Conservation (phyloP, 2,797 vertebrate genomes). For the Bovichtus variegatus region DNA sequence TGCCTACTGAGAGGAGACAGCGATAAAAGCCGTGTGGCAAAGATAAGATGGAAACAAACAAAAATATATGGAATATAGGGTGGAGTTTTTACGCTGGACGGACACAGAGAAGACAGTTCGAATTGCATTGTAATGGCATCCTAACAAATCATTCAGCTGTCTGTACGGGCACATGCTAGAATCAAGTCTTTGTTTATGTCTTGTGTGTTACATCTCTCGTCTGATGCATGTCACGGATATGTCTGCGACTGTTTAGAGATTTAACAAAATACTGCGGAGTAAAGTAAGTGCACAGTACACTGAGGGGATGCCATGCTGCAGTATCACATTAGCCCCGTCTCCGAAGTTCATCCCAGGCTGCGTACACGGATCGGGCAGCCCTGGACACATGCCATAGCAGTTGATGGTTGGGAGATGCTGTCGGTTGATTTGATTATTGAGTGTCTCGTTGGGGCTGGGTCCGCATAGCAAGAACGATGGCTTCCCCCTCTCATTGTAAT, state of each 20-base stretch:
- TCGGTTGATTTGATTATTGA: conserved; percentile 81
- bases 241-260: conserved; percentile 52
- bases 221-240: conserved; percentile 43
- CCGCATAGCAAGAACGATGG: conserved; percentile 41
- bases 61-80: conserved; percentile 37
- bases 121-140: conserved; percentile 44
- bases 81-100: conserved; percentile 27
- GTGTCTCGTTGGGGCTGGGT: conserved; percentile 64
- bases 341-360: conserved; percentile 53
- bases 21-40: conserved; percentile 55
- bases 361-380: conserved; percentile 31
- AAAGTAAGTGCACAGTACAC: conserved; percentile 29
- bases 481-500: conserved; percentile 60
- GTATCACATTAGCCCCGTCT: conserved; percentile 53
- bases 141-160: conserved; percentile 60
- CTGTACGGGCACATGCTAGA: conserved; percentile 39
- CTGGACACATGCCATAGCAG: conserved; percentile 79
- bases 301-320: conserved; percentile 24
- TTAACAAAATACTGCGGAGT: conserved; percentile 41
- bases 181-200: conserved; percentile 52
- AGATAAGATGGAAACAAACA: conserved; percentile 48
- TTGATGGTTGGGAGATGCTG: conserved; percentile 87
- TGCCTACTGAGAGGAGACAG: conserved; percentile 57
- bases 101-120: conserved; percentile 36
- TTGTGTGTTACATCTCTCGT: conserved; percentile 20